Evolutionary conservation across 2,888 invertebrate genomes (phyloP).

Genomic region (Stenolophus ochropezus): DNA sequence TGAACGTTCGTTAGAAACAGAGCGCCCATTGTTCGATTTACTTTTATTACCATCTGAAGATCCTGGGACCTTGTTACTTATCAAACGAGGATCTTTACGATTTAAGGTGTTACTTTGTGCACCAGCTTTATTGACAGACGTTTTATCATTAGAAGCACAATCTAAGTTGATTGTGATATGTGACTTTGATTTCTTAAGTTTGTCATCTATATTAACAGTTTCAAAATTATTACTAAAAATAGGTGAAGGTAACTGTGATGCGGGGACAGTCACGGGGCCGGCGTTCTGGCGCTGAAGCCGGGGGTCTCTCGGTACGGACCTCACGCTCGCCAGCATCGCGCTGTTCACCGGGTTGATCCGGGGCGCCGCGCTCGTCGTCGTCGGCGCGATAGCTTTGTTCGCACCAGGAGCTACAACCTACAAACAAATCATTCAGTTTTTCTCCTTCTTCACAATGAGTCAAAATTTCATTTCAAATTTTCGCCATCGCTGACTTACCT

Average conservation of each 20-base stretch:
- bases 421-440: not conserved
- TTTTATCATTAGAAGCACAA: conserved; percentile 68
- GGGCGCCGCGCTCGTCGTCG: conserved; percentile 65
- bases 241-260: conserved; percentile 60
- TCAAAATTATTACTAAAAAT: conserved; percentile 64
- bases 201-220: conserved; percentile 60
- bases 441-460: too few species aligned
- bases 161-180: conserved; percentile 61
- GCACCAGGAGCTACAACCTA: conserved; percentile 7
- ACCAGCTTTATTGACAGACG: conserved; percentile 71
- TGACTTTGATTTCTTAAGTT: conserved; percentile 62
- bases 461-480: too few species aligned
- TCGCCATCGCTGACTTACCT: conserved; percentile 18
- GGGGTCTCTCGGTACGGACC: conserved; percentile 71
- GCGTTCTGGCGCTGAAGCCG: conserved; percentile 67
- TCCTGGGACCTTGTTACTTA: conserved; percentile 66
- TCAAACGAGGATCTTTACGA: conserved; percentile 72
- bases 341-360: conserved; percentile 76
- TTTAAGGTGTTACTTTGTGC: conserved; percentile 66
- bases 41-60: conserved; percentile 67
- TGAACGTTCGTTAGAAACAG: conserved; percentile 62
- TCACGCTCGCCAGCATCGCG: conserved; percentile 68
- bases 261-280: conserved; percentile 24
- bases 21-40: conserved; percentile 65
- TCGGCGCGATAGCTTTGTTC: conserved; percentile 69